Base-by-base conservation (phyloP, 2,113 vertebrate species). In the Labrus mixtus region DNA sequence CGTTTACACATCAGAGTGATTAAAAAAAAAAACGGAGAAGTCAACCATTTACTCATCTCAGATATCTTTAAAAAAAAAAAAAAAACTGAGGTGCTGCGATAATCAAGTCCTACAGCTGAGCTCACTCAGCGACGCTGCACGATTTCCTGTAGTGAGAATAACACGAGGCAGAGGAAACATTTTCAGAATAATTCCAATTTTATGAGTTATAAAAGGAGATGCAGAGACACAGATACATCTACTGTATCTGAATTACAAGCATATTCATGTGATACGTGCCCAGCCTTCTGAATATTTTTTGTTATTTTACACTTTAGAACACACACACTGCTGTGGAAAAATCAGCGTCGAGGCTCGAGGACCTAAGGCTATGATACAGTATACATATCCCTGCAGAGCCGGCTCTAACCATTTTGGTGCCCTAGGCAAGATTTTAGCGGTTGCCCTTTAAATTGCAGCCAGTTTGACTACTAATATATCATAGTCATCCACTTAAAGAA, bases 41-140 rank as follows among this genome's bases (percentile, higher is more conserved):
- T 56, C 23, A 25, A 76, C 58, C 54, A 41, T 36, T 67, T 82
- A 39, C 46, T 78, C 64, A 19, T 78, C 66, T 65, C 13, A 19
- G 19, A 59, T 56, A 71, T 65, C 39, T 69, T 50, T 51, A 10
- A n/a, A 73, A 4, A 59, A 67, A 10, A n/a, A 73, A 4, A 59
- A 67, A 45, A 48, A 55, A 17, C 33, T 0, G n/a, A 37, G n/a
- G 19, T 5, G 0, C 9, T 5, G 22, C 37, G 68, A 76, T 76
- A 41, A 63, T 80, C 53, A 79, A 62, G 65, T 61, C 16, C 56
- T 25, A 6, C 23, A 15, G 10, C 46, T 0, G 45, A 2, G 45
- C 45, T 48, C 46, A 8, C 0, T 71, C 56, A 54, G 61, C 23
- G 53, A 13, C 0, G 29, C 22, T 29, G 33, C 1, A 2, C 41